phyloP scores from a whole-genome alignment of 2,113 vertebrate genomes.

The Plecturocebus donacophilus region DNA sequence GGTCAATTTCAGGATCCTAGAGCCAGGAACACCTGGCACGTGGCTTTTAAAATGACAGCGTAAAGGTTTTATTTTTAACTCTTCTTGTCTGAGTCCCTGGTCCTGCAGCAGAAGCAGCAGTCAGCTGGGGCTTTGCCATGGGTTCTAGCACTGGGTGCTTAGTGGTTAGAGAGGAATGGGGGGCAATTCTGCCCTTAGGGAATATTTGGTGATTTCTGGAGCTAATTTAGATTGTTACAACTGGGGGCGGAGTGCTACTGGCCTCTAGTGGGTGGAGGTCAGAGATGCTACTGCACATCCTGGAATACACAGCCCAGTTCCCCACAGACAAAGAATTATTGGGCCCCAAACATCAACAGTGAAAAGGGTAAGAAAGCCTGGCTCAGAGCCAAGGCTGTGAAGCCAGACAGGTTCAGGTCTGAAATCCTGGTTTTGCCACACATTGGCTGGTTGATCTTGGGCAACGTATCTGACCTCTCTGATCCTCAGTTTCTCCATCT shows the following conservation, averaged over 20 bases:
- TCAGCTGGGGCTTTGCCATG: neutral
- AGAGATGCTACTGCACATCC: neutral
- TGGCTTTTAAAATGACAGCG: neutral
- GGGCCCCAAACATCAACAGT: neutral
- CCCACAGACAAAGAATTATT: neutral
- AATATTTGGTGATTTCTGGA: neutral
- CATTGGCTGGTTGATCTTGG: neutral
- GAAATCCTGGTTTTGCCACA: neutral
- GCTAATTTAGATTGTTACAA: neutral
- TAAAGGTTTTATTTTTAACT: neutral
- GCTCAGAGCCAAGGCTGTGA: neutral
- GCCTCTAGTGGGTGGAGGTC: neutral
- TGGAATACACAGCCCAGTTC: too few relatives aligned
- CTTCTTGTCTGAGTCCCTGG: neutral
- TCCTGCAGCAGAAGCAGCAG: neutral
- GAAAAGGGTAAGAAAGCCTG: neutral
- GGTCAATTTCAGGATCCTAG: neutral
- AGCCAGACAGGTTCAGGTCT: neutral
- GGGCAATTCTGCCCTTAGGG: neutral
- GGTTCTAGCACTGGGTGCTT: too few relatives aligned
- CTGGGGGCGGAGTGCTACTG: neutral
- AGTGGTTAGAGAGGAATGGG: neutral
- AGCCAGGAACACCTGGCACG: neutral
- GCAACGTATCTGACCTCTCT: neutral
- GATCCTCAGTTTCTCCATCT: neutral